Percentiles rank a stretch among this genome's conserved stretches.
phyloP scores from a whole-genome alignment of 92 coral and sea anemone species.

The Porites divaricata region DNA sequence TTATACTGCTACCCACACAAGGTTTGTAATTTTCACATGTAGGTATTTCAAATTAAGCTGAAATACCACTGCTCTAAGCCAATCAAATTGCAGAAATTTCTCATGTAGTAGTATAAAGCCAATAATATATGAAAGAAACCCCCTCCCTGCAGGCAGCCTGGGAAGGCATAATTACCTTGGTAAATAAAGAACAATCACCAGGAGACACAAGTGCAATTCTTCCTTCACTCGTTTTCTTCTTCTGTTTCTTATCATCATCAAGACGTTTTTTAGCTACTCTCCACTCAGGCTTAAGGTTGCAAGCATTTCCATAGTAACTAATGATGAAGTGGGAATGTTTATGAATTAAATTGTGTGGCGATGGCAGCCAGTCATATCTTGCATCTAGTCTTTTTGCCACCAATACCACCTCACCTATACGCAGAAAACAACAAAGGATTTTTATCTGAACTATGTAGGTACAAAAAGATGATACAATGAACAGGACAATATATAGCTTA shows the following conservation, averaged over 20 bases:
- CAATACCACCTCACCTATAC: conserved; percentile 80
- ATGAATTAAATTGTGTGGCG: conserved; percentile 71
- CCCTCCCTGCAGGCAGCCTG: too few species aligned
- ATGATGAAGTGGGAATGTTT: conserved; percentile 57
- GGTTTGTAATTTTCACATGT: too few species aligned
- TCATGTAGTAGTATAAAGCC: too few species aligned
- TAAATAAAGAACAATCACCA: conserved; percentile 76
- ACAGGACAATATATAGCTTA: too few species aligned
- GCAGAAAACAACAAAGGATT: background rate
- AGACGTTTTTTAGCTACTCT: background rate
- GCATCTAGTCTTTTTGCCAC: conserved; percentile 91
- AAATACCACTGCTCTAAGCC: too few species aligned
- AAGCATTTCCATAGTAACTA: conserved; percentile 76
- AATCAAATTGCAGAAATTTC: too few species aligned
- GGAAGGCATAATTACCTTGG: conserved; percentile 68
- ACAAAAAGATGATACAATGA: background rate
- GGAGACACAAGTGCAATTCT: conserved; percentile 85
- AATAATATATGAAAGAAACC: too few species aligned
- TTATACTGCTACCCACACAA: too few species aligned
- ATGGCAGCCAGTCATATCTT: conserved; percentile 96
- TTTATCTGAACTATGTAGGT: background rate
- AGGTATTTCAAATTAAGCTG: too few species aligned
- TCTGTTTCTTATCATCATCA: conserved; percentile 27
- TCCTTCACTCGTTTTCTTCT: conserved; percentile 49
- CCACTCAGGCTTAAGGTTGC: conserved; percentile 32